A percentile compares a stretch with the other conserved stretches of the same genome.
Evolutionary conservation across 23 tunicate species (phyloP).

Genomic region (Trididemnum clinides): DNA sequence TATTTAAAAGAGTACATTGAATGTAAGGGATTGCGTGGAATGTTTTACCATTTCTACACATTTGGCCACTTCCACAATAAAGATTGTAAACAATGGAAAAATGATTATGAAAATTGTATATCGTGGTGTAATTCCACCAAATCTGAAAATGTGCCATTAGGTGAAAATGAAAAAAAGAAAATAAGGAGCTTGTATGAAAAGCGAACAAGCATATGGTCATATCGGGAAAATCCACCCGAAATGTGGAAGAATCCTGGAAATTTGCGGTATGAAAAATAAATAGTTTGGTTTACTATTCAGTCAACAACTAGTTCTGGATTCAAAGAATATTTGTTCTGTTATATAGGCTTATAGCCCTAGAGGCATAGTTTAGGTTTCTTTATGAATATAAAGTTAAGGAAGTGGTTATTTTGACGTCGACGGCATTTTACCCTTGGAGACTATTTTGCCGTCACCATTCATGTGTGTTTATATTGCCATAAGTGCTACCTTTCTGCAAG

Average conservation of each 20-base stretch:
- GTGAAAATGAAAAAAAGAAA: conserved; percentile 14
- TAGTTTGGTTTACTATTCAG: too few relatives aligned
- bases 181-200: conserved; percentile 3
- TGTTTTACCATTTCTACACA: conserved; percentile 39
- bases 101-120: not conserved
- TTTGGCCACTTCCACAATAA: conserved; percentile 27
- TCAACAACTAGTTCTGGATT: not conserved
- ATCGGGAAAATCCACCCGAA: conserved; percentile 41
- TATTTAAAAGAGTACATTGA: conserved; percentile 35
- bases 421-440: too few relatives aligned
- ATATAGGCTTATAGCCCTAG: too few relatives aligned
- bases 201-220: conserved; percentile 47
- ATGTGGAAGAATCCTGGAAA: conserved; percentile 63
- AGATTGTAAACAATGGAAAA: not conserved
- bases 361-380: too few relatives aligned
- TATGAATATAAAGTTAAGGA: too few relatives aligned
- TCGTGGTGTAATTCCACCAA: not conserved
- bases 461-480: too few relatives aligned
- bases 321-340: too few relatives aligned
- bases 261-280: not conserved
- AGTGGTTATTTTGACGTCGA: too few relatives aligned
- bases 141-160: not conserved
- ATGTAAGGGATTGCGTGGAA: not conserved
- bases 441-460: too few relatives aligned
- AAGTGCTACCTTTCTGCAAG: too few relatives aligned